These are phyloP conservation scores for Cosmia trapezina DNA, from an alignment of 2,888 invertebrate genomes.

Conservation along the genomic window DNA sequence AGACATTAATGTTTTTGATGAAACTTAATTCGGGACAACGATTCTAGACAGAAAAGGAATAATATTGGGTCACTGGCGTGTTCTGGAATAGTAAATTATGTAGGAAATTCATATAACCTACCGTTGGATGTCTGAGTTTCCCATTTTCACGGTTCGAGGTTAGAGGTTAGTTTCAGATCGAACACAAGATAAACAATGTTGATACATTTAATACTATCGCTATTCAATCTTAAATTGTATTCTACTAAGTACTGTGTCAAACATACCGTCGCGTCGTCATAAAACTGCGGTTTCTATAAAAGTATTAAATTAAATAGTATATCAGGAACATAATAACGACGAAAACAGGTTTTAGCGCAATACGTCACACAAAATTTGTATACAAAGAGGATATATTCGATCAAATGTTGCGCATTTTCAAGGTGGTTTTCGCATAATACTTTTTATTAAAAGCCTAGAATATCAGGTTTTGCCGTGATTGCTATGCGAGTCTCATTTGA, in stretches of 20 bases:
- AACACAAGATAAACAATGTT: conserved; percentile 41
- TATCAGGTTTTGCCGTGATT: conserved; percentile 59
- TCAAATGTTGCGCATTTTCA: conserved; percentile 45
- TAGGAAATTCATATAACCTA: background rate
- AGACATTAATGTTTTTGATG: conserved; percentile 1
- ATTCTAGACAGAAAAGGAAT: background rate
- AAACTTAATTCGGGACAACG: conserved; percentile 1
- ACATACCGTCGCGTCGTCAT: background rate
- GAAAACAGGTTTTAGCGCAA: conserved; percentile 32
- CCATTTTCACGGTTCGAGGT: conserved; percentile 7
- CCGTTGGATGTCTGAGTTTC: background rate
- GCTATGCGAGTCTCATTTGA: conserved; percentile 59
- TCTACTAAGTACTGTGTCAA: background rate
- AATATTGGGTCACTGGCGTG: background rate
- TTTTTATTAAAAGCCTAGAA: conserved; percentile 50
- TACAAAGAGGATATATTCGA: conserved; percentile 43
- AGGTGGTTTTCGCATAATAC: conserved; percentile 45
- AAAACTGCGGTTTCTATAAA: conserved; percentile 12
- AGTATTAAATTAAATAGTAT: conserved; percentile 9
- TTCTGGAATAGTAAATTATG: background rate
- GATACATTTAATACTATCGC: conserved; percentile 12
- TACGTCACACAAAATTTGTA: conserved; percentile 46
- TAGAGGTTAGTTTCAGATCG: conserved; percentile 40
- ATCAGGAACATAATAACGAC: conserved; percentile 18
- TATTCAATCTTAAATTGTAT: conserved; percentile 24